Evolutionary conservation across 2,888 invertebrate genomes (phyloP).

Genomic region (Plebejus anna): DNA sequence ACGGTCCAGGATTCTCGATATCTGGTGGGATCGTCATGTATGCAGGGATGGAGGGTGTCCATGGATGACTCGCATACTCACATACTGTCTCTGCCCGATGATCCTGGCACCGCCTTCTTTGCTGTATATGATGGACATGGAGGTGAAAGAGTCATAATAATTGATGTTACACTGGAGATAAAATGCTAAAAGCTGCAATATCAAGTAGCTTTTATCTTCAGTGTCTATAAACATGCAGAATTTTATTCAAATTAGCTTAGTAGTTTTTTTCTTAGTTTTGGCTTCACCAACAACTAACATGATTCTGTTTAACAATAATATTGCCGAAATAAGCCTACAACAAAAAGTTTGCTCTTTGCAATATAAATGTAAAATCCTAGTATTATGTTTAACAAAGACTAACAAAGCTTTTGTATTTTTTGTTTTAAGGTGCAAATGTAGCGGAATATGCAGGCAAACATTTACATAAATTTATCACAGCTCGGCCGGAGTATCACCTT

Average conservation of each 20-base stretch:
- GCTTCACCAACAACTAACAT: too few species aligned
- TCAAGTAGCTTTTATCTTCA: neutral
- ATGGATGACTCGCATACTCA: slow-evolving; percentile 99
- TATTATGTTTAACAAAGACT: neutral
- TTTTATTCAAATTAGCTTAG: too few species aligned
- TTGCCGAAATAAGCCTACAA: neutral
- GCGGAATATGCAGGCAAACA: slow-evolving; percentile 97
- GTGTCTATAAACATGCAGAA: too few species aligned
- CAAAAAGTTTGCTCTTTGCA: neutral
- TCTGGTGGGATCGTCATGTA: slow-evolving; percentile 96
- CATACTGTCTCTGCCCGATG: slow-evolving; percentile 94
- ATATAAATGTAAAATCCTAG: neutral
- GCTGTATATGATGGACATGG: slow-evolving; percentile 98
- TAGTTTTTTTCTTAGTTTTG: too few species aligned
- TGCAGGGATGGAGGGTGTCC: slow-evolving; percentile 99
- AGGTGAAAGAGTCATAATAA: slow-evolving; percentile 68
- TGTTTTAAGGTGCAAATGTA: slow-evolving; percentile 87
- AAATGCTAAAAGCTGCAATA: neutral
- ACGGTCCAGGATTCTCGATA: slow-evolving; percentile 86
- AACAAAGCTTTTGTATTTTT: neutral
- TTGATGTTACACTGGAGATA: neutral
- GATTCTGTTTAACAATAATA: too few species aligned
- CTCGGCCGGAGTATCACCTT: slow-evolving; percentile 89
- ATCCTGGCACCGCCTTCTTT: slow-evolving; percentile 95
- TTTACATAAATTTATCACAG: slow-evolving; percentile 94